Evolutionary conservation across 2,888 invertebrate species (phyloP).

Genomic region (Phoronis australis): DNA sequence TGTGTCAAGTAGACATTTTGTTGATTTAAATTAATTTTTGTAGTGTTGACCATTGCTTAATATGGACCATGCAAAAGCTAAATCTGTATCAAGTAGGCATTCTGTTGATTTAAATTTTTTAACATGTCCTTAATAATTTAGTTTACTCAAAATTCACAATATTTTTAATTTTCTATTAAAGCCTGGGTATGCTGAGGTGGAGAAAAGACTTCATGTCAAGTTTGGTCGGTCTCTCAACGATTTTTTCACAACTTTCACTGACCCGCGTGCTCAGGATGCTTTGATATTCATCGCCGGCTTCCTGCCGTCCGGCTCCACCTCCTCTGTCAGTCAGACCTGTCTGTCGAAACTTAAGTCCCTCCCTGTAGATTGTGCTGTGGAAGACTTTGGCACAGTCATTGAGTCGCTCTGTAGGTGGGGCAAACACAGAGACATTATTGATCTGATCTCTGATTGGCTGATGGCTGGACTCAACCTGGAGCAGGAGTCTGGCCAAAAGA

Average conservation of each 20-base stretch:
- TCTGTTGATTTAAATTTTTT: too few relatives aligned
- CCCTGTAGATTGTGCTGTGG: conserved; percentile 14
- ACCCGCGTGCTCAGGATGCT: conserved; percentile 22
- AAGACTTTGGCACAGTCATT: conserved; percentile 24
- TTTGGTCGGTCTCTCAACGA: conserved; percentile 28
- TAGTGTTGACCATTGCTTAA: too few relatives aligned
- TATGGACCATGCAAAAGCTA: too few relatives aligned
- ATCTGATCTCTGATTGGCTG: conserved; percentile 33
- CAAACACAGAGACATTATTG: conserved; percentile 25
- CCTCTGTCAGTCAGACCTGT: conserved; percentile 28
- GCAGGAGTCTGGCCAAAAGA: neutral
- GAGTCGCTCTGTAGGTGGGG: conserved; percentile 32
- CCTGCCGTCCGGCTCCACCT: conserved; percentile 29
- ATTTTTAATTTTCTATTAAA: conserved; percentile 9
- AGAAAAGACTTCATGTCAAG: conserved; percentile 25
- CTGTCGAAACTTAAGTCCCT: conserved; percentile 29
- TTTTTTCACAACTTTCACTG: conserved; percentile 27
- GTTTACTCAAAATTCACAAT: neutral
- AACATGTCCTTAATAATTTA: too few relatives aligned
- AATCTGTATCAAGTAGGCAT: too few relatives aligned
- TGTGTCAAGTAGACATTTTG: too few relatives aligned
- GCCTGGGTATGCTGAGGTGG: conserved; percentile 20
- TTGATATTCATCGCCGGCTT: conserved; percentile 30
- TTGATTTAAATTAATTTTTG: too few relatives aligned
- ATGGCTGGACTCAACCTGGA: conserved; percentile 6